Evolutionary conservation across 30 jellyfish, hydroid and myxozoan genomes (phyloP), one percentile per base, ranked within the genome.

Genomic region (Pseudorhiza aurosa): DNA sequence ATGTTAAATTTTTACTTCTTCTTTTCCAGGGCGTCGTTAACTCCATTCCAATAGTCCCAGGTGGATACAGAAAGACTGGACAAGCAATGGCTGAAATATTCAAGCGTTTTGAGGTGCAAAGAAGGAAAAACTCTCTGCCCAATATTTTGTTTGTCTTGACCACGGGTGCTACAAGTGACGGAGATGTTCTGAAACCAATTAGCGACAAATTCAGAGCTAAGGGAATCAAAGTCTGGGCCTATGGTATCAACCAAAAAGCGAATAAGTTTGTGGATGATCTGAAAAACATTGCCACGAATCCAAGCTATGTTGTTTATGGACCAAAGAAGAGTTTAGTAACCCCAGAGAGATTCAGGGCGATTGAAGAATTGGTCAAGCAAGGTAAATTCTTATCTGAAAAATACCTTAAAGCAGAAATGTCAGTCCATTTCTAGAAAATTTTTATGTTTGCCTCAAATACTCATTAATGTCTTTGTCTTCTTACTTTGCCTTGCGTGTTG

Each of bases 151-250:
- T 85, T 65, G 85, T 74, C 18, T 17, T 85, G 17, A 62, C 89
- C 0, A 72, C 88, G 17, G 96, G 96, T n/a, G 65, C 88, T 10
- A 59, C 96, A 22, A 87, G 71, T 22, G 96, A 85, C 47, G 79
- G 72, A 10, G 75, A 56, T 10, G 65, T 36, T 1, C 32, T 85
- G 45, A 27, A 36, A 17, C 33, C 84, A 35, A 57, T 74, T 19
- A 82, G 87, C 6, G 75, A 36, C 44, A 32, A 9, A 27, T 85
- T 21, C 79, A 43, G 85, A 40, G 45, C 44, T 5, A 62, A 72
- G 65, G 72, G 77, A 8, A 65, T 85, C 47, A 45, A 42, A 36
- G 85, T 85, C 14, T 67, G 75, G 82, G 85, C 80, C 24, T 62
- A 65, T 47, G 96, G 85, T 17, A 63, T 72, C 60, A 74, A 65